phyloP scores from a whole-genome alignment of 1,140 invertebrate genomes.

The Zaprionus camerounensis region DNA sequence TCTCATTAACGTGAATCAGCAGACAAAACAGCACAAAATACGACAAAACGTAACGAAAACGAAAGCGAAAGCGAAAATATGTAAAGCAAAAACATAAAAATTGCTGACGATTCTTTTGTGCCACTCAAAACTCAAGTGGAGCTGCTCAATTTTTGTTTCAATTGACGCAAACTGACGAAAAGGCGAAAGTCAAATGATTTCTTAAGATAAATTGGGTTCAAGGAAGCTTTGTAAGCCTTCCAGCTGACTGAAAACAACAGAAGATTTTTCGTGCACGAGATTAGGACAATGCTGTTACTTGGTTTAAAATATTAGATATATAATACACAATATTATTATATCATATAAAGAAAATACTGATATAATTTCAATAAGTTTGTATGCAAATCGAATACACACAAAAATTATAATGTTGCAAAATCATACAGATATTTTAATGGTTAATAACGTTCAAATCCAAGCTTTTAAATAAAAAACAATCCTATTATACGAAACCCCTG shows the following conservation, averaged over 20 bases:
- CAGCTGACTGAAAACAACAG: no score
- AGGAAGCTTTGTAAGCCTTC: background rate
- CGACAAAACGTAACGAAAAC: slow-evolving; percentile 29
- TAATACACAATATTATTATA: no score
- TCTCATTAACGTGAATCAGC: slow-evolving; percentile 66
- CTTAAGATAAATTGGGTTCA: background rate
- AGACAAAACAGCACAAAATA: background rate
- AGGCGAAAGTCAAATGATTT: background rate
- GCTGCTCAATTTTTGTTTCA: slow-evolving; percentile 1
- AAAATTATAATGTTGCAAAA: no score
- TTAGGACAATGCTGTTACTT: no score
- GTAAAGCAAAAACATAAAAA: slow-evolving; percentile 23
- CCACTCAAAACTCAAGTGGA: slow-evolving; percentile 16
- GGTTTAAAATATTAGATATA: no score
- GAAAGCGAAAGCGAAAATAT: slow-evolving; percentile 26
- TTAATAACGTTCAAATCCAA: background rate
- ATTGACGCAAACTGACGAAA: background rate
- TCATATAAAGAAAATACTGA: no score
- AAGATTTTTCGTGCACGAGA: no score
- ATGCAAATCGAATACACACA: no score
- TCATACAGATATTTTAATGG: no score
- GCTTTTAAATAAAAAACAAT: background rate
- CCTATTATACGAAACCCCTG: background rate
- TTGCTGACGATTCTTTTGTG: slow-evolving; percentile 19
- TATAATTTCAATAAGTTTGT: no score